A percentile compares a stretch with the other conserved stretches of the same genome.
phyloP scores from a whole-genome alignment of 2,797 vertebrate species.

The Neosilurus hyrtlii region DNA sequence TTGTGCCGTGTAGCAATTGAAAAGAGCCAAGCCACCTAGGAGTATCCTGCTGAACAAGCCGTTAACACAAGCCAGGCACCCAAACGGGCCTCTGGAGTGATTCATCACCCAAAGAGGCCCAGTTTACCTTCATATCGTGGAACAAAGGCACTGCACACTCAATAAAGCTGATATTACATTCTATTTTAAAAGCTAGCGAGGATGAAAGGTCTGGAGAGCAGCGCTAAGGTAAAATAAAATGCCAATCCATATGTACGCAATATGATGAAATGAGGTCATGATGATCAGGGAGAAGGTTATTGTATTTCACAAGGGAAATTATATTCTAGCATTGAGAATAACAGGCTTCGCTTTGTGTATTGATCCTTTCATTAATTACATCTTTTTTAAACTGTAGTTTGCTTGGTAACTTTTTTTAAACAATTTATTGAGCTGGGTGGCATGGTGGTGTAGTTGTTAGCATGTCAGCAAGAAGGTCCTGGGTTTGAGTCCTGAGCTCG shows the following conservation, averaged over 20 bases:
- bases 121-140: constrained; percentile 54
- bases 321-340: constrained; percentile 5
- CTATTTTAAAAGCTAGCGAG: constrained; percentile 47
- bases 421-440: neutral
- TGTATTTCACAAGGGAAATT: constrained; percentile 34
- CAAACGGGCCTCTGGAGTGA: constrained; percentile 50
- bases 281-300: constrained; percentile 35
- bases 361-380: neutral
- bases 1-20: constrained; percentile 58
- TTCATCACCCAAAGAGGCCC: constrained; percentile 52
- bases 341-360: constrained; percentile 13
- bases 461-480: too few relatives aligned
- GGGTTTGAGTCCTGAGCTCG: too few relatives aligned
- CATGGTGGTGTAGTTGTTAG: too few relatives aligned
- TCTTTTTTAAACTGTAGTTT: neutral
- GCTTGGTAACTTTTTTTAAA: neutral
- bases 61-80: constrained; percentile 52
- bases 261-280: constrained; percentile 29
- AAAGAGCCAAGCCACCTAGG: constrained; percentile 59
- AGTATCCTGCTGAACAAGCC: constrained; percentile 63
- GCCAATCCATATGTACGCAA: constrained; percentile 43
- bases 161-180: constrained; percentile 57
- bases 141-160: constrained; percentile 56
- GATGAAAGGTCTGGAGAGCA: constrained; percentile 35
- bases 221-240: constrained; percentile 38